Evolutionary conservation across 1,140 invertebrate genomes (phyloP).

Genomic region (Protaetia brevitarsis): DNA sequence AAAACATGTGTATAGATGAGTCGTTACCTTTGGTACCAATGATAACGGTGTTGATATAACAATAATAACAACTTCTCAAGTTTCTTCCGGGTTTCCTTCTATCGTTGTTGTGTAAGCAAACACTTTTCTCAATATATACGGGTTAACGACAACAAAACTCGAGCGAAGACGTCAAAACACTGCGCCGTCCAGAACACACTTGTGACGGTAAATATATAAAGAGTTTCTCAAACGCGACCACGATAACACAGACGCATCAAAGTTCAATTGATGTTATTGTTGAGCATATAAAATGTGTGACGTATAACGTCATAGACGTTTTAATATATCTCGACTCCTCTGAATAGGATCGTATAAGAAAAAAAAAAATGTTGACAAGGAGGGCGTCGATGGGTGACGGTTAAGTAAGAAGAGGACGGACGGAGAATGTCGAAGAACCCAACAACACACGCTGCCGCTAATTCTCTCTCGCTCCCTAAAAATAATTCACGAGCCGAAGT

Average conservation of each 20-base stretch:
- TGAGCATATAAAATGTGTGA: constrained; percentile 7
- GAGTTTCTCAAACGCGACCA: not conserved
- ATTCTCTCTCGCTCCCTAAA: constrained; percentile 6
- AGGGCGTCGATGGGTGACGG: not conserved
- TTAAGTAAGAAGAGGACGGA: no score
- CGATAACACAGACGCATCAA: not conserved
- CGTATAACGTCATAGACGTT: not conserved
- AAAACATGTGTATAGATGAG: not conserved
- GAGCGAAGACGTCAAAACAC: constrained; percentile 1
- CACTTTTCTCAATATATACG: not conserved
- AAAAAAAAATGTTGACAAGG: no score
- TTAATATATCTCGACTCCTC: not conserved
- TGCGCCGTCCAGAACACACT: no score
- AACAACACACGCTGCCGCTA: not conserved
- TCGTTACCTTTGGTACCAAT: constrained; percentile 4
- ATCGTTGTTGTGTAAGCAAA: not conserved
- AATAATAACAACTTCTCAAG: constrained; percentile 3
- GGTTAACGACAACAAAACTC: not conserved
- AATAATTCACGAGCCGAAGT: constrained; percentile 9
- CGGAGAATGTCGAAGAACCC: not conserved
- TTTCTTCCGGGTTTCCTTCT: not conserved
- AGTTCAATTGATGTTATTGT: constrained; percentile 3
- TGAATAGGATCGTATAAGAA: no score
- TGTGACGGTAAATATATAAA: not conserved
- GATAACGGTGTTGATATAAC: constrained; percentile 6